phyloP scores from a whole-genome alignment of 2,888 invertebrate species.

The Ectemnius lituratus region DNA sequence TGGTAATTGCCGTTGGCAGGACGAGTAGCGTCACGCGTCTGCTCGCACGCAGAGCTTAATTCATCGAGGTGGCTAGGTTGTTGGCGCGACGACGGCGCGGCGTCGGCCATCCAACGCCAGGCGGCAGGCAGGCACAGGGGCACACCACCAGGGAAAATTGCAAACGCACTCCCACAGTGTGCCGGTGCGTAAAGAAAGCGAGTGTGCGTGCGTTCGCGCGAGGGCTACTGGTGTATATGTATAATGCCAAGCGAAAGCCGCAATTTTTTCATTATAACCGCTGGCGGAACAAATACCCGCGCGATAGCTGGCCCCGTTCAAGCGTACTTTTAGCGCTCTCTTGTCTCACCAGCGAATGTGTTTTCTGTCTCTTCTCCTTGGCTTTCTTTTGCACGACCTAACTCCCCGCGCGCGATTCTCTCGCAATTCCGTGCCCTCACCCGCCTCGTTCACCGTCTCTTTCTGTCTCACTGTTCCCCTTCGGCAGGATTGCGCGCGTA shows the following conservation, averaged over 20 bases:
- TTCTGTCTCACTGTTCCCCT: conserved; percentile 1
- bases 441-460: not conserved
- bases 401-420: not conserved
- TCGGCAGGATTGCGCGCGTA: not conserved
- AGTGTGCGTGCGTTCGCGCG: not conserved
- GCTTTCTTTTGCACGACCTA: not conserved
- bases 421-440: not conserved
- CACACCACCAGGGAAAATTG: conserved; percentile 45
- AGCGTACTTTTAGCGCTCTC: conserved; percentile 31
- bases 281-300: conserved; percentile 65
- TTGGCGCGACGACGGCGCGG: no score
- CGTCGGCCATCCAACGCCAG: no score
- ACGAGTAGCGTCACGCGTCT: conserved; percentile 51
- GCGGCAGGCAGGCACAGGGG: not conserved
- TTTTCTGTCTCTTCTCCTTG: conserved; percentile 30
- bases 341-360: conserved; percentile 26
- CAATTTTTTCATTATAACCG: conserved; percentile 69
- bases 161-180: conserved; percentile 51
- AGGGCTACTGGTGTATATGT: conserved; percentile 39
- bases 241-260: conserved; percentile 65
- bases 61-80: conserved; percentile 34
- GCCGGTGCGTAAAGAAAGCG: not conserved
- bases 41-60: conserved; percentile 50
- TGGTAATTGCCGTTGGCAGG: conserved; percentile 54
- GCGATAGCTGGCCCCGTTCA: conserved; percentile 35